These are phyloP conservation scores for Cosmorhoe ocellata DNA, from an alignment of 2,888 invertebrate genomes.

Conservation along the genomic window DNA sequence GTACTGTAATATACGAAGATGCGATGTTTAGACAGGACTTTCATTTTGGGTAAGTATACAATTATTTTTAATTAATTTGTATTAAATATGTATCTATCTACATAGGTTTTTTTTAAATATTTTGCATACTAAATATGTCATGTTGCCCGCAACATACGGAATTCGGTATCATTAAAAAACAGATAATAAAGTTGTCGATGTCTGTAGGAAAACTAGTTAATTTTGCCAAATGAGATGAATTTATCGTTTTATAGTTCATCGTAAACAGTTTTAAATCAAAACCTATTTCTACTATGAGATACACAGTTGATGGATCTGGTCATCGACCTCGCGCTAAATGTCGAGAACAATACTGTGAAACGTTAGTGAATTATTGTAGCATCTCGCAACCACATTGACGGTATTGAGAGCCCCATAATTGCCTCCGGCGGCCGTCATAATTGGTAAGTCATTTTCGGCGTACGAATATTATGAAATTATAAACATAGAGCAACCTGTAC, in stretches of 20 bases:
- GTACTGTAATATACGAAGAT: conserved; percentile 15
- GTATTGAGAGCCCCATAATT: conserved; percentile 38
- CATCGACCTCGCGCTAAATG: conserved; percentile 70
- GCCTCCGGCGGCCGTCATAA: conserved; percentile 33
- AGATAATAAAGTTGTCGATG: neutral
- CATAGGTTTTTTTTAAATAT: no score
- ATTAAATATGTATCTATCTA: no score
- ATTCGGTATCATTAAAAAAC: no score
- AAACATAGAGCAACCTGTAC: conserved; percentile 10
- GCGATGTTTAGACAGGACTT: conserved; percentile 7
- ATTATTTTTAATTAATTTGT: no score
- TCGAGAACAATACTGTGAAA: conserved; percentile 72
- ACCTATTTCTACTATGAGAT: conserved; percentile 53
- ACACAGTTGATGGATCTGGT: conserved; percentile 66
- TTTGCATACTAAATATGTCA: no score
- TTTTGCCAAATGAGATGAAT: conserved; percentile 16
- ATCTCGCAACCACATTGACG: conserved; percentile 35
- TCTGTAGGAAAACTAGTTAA: neutral
- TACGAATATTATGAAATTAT: conserved; percentile 13
- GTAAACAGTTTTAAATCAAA: conserved; percentile 19
- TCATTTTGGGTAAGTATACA: no score
- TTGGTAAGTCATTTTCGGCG: conserved; percentile 25
- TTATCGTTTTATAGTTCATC: conserved; percentile 17
- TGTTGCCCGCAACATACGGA: no score
- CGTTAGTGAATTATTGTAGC: conserved; percentile 49